Evolutionary conservation across 2,888 invertebrate species (phyloP), one percentile per base, ranked within the genome.

Genomic region (Xestia xanthographa): DNA sequence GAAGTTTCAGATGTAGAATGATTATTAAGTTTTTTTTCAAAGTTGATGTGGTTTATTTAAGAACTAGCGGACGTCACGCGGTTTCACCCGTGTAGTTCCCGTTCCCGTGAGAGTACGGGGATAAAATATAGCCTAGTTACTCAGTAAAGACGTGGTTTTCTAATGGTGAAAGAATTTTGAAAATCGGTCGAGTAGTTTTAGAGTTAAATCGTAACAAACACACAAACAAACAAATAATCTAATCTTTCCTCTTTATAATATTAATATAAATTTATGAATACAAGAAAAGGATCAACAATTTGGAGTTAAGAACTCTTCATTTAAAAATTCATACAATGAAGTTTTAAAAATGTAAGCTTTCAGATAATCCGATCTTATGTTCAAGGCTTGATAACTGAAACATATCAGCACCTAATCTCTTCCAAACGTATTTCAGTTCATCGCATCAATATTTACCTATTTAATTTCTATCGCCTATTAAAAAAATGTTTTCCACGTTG

Each of bases 381-480:
- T 26, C 5, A 38, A 12, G 58, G 9, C 50, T 4, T 12, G 66
- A 5, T 14, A 26, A 17, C 14, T 48, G 11, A 58, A 58, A 68
- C 38, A 14, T 45, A 9, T 56, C 53, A 45, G 17, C 45, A 26
- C 9, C 3, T 20, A 38, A 38, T 56, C 5, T 66, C 20, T 38
- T 9, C 5, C 12, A 17, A 17, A 26, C 48, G 41, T 43, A 60
- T 69, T 60, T 70, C 14, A 26, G 48, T 34, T 26, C 17, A 26
- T 20, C 29, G 9, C 20, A 60, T 75, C 43, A 75, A 45, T 81
- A 66, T 75, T 78, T 66, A 63, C 2, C 14, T 66, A 50, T 43
- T 9, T 5, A 38, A 60, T 34, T 12, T 58, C 29, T 22, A 79
- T 22, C 29, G 41, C 34, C 20, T 41, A 71, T 38, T 22, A 63